phyloP scores from a whole-genome alignment of 2,888 invertebrate genomes.

The Idaea dimidiata region DNA sequence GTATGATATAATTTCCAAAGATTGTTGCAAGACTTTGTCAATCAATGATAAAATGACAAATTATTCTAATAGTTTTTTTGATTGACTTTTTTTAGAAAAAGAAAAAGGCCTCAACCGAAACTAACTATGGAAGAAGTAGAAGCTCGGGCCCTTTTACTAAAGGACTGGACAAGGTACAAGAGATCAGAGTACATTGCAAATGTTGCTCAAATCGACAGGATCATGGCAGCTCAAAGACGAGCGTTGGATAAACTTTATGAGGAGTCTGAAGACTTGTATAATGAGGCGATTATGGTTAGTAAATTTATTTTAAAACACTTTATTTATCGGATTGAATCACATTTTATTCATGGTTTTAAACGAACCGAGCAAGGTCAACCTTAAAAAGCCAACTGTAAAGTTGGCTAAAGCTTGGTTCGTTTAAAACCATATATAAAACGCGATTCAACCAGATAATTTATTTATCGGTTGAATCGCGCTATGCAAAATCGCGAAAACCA shows the following conservation, averaged over 20 bases:
- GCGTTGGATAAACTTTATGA: constrained; percentile 90
- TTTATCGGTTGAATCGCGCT: too few relatives aligned
- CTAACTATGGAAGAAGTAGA: constrained; percentile 82
- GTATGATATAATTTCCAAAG: too few relatives aligned
- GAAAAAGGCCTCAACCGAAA: constrained; percentile 68
- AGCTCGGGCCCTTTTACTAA: constrained; percentile 83
- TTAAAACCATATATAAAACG: too few relatives aligned
- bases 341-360: too few relatives aligned
- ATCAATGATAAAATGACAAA: too few relatives aligned
- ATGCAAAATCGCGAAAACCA: too few relatives aligned
- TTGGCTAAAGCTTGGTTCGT: too few relatives aligned
- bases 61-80: not conserved
- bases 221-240: constrained; percentile 85
- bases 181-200: constrained; percentile 83
- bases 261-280: constrained; percentile 93
- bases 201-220: constrained; percentile 84
- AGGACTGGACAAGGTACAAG: constrained; percentile 89
- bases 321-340: too few relatives aligned
- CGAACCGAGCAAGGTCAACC: too few relatives aligned
- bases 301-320: constrained; percentile 4
- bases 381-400: too few relatives aligned
- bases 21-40: too few relatives aligned
- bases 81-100: constrained; percentile 45
- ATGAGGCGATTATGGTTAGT: constrained; percentile 89
- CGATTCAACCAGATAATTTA: too few relatives aligned